These are phyloP conservation scores for Apodemia hepburni DNA, from an alignment of 2,888 invertebrate species.

Conservation along the genomic window DNA sequence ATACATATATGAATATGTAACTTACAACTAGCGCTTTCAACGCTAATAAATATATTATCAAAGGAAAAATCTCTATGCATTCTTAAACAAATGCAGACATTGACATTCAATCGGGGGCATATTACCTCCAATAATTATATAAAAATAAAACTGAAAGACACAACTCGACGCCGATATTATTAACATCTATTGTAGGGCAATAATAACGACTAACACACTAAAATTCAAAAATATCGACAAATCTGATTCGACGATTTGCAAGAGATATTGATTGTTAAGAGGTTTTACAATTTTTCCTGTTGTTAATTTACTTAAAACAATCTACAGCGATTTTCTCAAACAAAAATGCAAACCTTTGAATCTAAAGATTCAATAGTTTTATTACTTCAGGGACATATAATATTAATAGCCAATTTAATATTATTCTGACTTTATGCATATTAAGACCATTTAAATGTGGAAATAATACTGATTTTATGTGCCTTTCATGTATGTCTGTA, in stretches of 20 bases:
- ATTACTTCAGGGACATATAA: too few species aligned
- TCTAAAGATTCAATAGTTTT: too few species aligned
- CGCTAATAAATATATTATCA: conserved; percentile 41
- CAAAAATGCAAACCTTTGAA: too few species aligned
- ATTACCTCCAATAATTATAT: conserved; percentile 51
- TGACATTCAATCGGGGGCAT: conserved; percentile 48
- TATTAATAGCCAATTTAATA: too few species aligned
- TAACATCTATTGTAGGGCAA: neutral
- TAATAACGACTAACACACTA: neutral
- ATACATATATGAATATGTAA: conserved; percentile 31
- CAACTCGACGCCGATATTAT: conserved; percentile 51
- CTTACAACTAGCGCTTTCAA: conserved; percentile 42
- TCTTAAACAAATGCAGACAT: conserved; percentile 71
- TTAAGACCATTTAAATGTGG: too few species aligned
- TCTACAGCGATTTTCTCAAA: too few species aligned
- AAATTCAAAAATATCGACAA: neutral
- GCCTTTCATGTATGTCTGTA: too few species aligned
- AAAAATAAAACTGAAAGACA: conserved; percentile 63
- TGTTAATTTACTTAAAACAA: too few species aligned
- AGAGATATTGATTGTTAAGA: neutral
- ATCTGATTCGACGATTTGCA: neutral
- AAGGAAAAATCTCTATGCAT: conserved; percentile 58
- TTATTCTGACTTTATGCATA: too few species aligned
- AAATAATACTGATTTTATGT: too few species aligned
- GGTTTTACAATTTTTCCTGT: too few species aligned